phyloP scores from a whole-genome alignment of 2,888 invertebrate genomes.

The Diplolepis rosae region DNA sequence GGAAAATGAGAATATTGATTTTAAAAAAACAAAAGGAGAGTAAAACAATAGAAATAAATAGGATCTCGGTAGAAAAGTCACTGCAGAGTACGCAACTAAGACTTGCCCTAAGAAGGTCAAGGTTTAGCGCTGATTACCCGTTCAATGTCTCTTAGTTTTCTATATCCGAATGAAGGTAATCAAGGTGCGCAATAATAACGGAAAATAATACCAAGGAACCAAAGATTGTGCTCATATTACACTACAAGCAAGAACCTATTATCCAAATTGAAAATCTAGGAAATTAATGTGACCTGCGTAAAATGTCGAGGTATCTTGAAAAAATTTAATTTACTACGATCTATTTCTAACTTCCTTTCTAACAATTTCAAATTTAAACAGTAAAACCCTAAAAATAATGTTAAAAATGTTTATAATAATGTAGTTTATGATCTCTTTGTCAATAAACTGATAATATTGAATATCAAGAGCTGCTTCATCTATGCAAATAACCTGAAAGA shows the following conservation, averaged over 20 bases:
- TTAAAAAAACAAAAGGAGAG: neutral
- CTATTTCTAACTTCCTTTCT: conserved; percentile 16
- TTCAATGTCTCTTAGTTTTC: conserved; percentile 40
- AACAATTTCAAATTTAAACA: no score
- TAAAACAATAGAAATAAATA: conserved; percentile 2
- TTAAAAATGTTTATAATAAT: neutral
- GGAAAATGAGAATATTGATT: neutral
- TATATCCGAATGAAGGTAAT: conserved; percentile 19
- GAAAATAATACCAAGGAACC: conserved; percentile 40
- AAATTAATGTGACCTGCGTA: neutral
- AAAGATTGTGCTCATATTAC: conserved; percentile 19
- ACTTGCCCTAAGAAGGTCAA: conserved; percentile 54
- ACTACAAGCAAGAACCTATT: neutral
- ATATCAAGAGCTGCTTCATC: neutral
- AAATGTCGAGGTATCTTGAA: neutral
- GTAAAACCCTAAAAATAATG: no score
- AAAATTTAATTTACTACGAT: conserved; percentile 34
- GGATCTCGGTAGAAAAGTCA: conserved; percentile 3
- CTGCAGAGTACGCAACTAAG: neutral
- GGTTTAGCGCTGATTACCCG: conserved; percentile 54
- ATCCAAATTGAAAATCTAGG: neutral
- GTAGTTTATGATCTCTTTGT: neutral
- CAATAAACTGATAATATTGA: conserved; percentile 3
- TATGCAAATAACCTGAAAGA: neutral
- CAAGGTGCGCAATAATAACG: conserved; percentile 28